phyloP scores from a whole-genome alignment of 2,113 vertebrate genomes.

The Osmerus eperlanus region DNA sequence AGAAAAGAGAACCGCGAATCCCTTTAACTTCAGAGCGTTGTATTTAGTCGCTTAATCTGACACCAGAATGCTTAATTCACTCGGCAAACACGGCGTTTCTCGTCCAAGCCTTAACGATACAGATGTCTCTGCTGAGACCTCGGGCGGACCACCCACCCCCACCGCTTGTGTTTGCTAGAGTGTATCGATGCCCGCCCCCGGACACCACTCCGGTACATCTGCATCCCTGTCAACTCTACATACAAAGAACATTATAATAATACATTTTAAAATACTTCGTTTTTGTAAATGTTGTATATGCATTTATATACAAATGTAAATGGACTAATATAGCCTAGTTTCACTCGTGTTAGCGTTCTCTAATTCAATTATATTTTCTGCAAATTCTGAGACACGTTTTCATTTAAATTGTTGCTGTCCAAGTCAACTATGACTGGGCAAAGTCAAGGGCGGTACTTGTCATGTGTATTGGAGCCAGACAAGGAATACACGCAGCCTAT shows the following conservation, averaged over 20 bases:
- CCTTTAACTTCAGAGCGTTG: slow-evolving; percentile 62
- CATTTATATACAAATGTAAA: no score
- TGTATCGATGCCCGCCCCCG: slow-evolving; percentile 17
- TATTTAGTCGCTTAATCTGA: slow-evolving; percentile 66
- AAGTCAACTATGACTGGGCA: not conserved
- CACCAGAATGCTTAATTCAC: slow-evolving; percentile 74
- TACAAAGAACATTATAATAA: not conserved
- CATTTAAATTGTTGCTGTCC: no score
- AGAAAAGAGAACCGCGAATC: slow-evolving; percentile 41
- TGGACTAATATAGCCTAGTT: no score
- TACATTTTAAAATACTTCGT: no score
- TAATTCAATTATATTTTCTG: no score
- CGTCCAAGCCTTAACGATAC: slow-evolving; percentile 45
- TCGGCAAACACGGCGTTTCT: slow-evolving; percentile 69
- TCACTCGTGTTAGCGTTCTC: no score
- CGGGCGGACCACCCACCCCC: slow-evolving; percentile 61
- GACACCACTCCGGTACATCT: slow-evolving; percentile 22
- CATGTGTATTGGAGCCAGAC: slow-evolving; percentile 77
- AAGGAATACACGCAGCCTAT: slow-evolving; percentile 55
- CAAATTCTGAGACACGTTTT: no score
- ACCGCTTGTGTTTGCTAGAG: slow-evolving; percentile 46
- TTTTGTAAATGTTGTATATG: no score
- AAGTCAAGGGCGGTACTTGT: slow-evolving; percentile 25
- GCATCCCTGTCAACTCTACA: slow-evolving; percentile 5
- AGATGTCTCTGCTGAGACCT: slow-evolving; percentile 30